Evolutionary conservation across 1,140 invertebrate genomes (phyloP).

Genomic region (Trichonephila clavata): DNA sequence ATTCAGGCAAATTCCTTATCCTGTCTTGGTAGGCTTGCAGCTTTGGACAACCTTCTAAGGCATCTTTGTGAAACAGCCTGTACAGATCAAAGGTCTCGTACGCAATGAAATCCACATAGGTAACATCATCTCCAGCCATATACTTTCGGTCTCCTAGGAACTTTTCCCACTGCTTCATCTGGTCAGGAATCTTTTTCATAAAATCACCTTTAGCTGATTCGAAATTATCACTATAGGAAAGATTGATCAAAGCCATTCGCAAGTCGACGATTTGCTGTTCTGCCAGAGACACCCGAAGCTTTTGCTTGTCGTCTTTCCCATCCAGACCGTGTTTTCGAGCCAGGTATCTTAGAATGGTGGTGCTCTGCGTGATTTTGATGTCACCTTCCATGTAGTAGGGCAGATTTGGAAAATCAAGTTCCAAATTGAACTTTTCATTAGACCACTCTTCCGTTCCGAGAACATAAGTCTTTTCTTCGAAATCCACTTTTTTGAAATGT

Average conservation of each 20-base stretch:
- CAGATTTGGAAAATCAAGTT: slow-evolving; percentile 78
- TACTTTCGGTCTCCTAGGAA: slow-evolving; percentile 81
- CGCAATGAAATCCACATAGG: slow-evolving; percentile 83
- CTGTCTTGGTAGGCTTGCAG: slow-evolving; percentile 81
- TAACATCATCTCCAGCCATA: slow-evolving; percentile 82
- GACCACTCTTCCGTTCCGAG: too few relatives aligned
- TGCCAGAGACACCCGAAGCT: slow-evolving; percentile 81
- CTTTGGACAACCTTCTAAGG: slow-evolving; percentile 81
- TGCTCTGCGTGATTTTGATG: slow-evolving; percentile 80
- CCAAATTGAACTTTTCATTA: too few relatives aligned
- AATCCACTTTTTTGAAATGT: too few relatives aligned
- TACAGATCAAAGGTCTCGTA: slow-evolving; percentile 83
- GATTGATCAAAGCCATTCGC: slow-evolving; percentile 79
- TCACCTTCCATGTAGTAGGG: slow-evolving; percentile 78
- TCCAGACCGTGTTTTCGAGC: slow-evolving; percentile 79
- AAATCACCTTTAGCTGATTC: slow-evolving; percentile 75
- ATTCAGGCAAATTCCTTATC: slow-evolving; percentile 80
- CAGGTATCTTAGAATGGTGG: slow-evolving; percentile 83
- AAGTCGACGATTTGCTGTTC: slow-evolving; percentile 82
- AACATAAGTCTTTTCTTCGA: too few relatives aligned
- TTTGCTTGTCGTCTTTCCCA: slow-evolving; percentile 81
- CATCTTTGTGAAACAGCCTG: slow-evolving; percentile 79
- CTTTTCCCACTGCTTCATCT: slow-evolving; percentile 80
- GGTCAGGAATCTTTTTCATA: slow-evolving; percentile 78
- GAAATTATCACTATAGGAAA: slow-evolving; percentile 63